A percentile compares a stretch with the other conserved stretches of the same genome.
These are phyloP conservation scores for Fragum sueziense DNA, from an alignment of 2,888 invertebrate species.

Conservation along the genomic window DNA sequence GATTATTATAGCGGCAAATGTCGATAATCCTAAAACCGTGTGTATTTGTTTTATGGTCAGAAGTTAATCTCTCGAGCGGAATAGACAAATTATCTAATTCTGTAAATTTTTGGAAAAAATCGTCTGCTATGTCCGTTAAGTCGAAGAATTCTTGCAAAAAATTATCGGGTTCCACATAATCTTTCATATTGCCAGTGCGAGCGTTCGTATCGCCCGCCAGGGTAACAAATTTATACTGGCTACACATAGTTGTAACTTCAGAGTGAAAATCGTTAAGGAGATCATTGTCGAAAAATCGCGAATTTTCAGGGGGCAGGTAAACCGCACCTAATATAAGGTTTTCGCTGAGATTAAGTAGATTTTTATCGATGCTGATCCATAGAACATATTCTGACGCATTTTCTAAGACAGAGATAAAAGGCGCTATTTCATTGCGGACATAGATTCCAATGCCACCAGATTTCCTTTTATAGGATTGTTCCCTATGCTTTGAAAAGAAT, in stretches of 20 bases:
- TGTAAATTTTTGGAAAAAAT: not conserved
- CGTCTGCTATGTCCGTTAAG: not conserved
- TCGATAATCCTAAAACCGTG: too few species aligned
- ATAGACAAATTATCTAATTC: not conserved
- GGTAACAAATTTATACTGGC: not conserved
- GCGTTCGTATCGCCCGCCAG: conserved; percentile 2
- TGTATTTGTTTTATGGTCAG: too few species aligned
- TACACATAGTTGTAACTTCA: not conserved
- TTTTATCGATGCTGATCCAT: conserved; percentile 6
- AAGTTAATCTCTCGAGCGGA: not conserved
- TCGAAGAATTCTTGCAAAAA: conserved; percentile 2
- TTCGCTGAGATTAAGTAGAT: not conserved
- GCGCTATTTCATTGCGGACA: not conserved
- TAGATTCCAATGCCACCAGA: conserved; percentile 13
- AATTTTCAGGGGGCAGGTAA: conserved; percentile 16
- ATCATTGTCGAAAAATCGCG: not conserved
- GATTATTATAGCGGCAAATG: too few species aligned
- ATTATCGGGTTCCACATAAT: not conserved
- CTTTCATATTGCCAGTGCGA: not conserved
- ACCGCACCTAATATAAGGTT: conserved; percentile 5
- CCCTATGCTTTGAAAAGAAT: too few species aligned
- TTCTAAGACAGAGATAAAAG: not conserved
- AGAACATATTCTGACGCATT: not conserved
- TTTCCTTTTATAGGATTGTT: too few species aligned
- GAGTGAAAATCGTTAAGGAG: not conserved